Evolutionary conservation across 2,113 vertebrate genomes (phyloP), one percentile per base, ranked within the genome.

Genomic region (Pyrgilauda ruficollis): DNA sequence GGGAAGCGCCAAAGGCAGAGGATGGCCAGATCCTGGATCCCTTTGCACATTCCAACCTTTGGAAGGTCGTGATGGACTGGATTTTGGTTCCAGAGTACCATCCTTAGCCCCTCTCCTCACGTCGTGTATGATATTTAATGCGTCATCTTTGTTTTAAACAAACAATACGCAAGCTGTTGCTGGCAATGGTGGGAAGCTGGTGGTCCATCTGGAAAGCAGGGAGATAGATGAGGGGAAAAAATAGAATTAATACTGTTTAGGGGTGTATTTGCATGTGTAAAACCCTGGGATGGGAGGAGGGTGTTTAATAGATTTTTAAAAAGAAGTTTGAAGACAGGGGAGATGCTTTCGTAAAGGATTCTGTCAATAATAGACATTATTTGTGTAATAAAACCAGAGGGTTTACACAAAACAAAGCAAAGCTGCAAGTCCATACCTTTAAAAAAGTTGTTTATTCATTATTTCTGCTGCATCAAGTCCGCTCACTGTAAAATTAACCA

Each of bases 131-230:
- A 99, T 98, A 98, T 99, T 98, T 98, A 98, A 98, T 98, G 98
- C 97, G 92, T 98, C 98, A 98, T 98, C 98, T 99, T 99, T 98
- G 98, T 99, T 99, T 98, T 98, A 98, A 98, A 97, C 98, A 98
- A 98, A 98, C 98, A 98, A 98, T 97, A 96, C 96, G 31, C 98
- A 99, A 99, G 98, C 98, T 99, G 98, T 98, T 98, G 98, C 98
- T 99, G 98, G 98, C 98, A 98, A 73, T 97, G 97, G 96, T 97
- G 93, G 97, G 95, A 97, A 97, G 97, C 98, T 97, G 97, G 81
- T 98, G 96, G 98, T 98, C 98, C 98, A 98, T 98, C 98, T 99
- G 98, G 98, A 98, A 97, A 98, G 97, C 97, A 97, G 98, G 97
- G 97, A 97, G 96, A 97, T 97, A 95, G 98, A 98, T 97, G 96